These are phyloP conservation scores for Hylomyscus alleni DNA, from an alignment of 2,797 vertebrate genomes.

Conservation along the genomic window DNA sequence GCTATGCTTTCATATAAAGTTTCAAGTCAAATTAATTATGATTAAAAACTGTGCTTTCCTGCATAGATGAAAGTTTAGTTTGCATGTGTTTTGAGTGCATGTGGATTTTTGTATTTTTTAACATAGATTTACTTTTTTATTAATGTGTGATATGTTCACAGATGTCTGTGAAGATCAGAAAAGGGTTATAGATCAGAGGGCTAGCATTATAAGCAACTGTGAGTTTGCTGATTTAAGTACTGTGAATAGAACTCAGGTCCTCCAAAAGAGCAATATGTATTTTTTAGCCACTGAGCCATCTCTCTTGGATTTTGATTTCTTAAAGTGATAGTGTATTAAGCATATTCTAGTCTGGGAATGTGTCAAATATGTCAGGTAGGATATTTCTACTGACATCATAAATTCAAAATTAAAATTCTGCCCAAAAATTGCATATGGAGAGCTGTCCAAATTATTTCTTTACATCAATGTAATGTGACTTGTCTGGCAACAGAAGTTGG, in stretches of 20 bases:
- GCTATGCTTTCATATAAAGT: background rate
- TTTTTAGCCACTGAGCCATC: too few relatives aligned
- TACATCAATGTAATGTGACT: background rate
- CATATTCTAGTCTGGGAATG: background rate
- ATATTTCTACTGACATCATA: background rate
- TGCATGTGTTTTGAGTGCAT: constrained; percentile 25
- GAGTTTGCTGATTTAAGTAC: too few relatives aligned
- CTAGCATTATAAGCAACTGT: too few relatives aligned
- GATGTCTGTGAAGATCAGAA: too few relatives aligned
- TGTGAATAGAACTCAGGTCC: too few relatives aligned
- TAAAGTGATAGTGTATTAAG: constrained; percentile 5
- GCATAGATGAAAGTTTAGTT: background rate
- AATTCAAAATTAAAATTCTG: constrained; percentile 40
- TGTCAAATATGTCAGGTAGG: background rate
- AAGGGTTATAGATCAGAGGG: too few relatives aligned
- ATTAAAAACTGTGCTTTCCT: background rate
- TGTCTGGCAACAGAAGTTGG: constrained; percentile 10
- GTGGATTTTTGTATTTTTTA: background rate
- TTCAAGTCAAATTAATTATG: background rate
- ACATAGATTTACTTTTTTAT: too few relatives aligned
- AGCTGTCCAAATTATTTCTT: background rate
- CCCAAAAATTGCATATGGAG: background rate
- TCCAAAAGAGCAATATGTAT: too few relatives aligned
- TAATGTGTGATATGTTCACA: too few relatives aligned
- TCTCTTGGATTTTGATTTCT: background rate